Percentiles rank a stretch among this genome's conserved stretches.
Conservation (phyloP, 1,140 invertebrate genomes). For the Drosophila chauvacae region DNA sequence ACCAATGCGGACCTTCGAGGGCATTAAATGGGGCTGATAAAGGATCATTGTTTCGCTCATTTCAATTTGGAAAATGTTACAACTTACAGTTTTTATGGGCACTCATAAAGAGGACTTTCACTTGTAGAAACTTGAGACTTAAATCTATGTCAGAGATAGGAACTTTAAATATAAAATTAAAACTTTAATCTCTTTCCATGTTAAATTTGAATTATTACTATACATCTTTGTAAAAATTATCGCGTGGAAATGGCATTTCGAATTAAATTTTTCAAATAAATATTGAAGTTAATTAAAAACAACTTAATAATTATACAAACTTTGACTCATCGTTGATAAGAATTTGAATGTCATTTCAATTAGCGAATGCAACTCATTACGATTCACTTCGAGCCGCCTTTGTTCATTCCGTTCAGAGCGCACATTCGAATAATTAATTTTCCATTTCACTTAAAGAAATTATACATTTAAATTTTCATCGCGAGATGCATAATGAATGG, state of each 20-base stretch:
- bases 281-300: not conserved
- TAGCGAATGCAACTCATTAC: constrained; percentile 52
- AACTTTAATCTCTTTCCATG: not conserved
- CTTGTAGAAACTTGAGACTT: not conserved
- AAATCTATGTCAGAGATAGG: not conserved
- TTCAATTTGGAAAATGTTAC: constrained; percentile 23
- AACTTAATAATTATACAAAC: not conserved
- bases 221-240: not conserved
- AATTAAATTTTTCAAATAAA: not conserved
- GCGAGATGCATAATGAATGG: constrained; percentile 65
- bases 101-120: constrained; percentile 1
- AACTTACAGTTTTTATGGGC: constrained; percentile 3
- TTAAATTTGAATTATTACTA: not conserved
- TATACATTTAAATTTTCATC: constrained; percentile 67
- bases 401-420: constrained; percentile 37
- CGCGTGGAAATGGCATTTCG: not conserved
- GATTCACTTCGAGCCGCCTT: constrained; percentile 48
- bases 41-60: constrained; percentile 13
- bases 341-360: constrained; percentile 52
- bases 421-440: constrained; percentile 69
- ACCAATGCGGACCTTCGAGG: constrained; percentile 2
- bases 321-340: constrained; percentile 9
- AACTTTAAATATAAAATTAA: not conserved
- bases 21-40: not conserved
- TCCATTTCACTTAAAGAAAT: constrained; percentile 55